Conservation (phyloP, 2,797 vertebrate genomes). For the Rhinophrynus dorsalis region DNA sequence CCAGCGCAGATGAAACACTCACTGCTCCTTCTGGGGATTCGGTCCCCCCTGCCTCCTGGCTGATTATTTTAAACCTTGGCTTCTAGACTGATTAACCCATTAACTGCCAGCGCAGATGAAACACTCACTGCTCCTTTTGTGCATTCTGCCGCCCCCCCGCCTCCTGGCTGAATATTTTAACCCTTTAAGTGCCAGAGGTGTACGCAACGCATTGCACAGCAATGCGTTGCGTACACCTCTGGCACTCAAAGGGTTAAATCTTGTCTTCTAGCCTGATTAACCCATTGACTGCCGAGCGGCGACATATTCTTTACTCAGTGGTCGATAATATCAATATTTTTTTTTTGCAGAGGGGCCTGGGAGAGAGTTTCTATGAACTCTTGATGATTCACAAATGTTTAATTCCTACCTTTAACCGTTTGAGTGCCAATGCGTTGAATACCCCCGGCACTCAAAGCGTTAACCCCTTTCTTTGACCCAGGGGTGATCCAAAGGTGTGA, state of each 20-base stretch:
- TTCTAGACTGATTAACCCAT: not conserved
- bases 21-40: not conserved
- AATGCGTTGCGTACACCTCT: no score
- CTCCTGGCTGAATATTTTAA: constrained; percentile 1
- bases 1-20: constrained; percentile 2
- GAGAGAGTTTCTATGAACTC: no score
- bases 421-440: no score
- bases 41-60: not conserved
- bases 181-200: no score
- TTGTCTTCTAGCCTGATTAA: not conserved
- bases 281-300: not conserved
- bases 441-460: no score
- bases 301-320: not conserved
- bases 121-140: not conserved
- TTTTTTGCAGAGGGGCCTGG: no score
- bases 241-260: no score
- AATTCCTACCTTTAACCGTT: no score
- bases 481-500: no score
- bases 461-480: not conserved
- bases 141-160: not conserved
- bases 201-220: no score
- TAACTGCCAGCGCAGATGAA: not conserved
- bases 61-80: constrained; percentile 16
- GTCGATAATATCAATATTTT: constrained; percentile 4
- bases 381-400: no score